These are phyloP conservation scores for Agrypnus murinus DNA, from an alignment of 2,888 invertebrate species.

Conservation along the genomic window DNA sequence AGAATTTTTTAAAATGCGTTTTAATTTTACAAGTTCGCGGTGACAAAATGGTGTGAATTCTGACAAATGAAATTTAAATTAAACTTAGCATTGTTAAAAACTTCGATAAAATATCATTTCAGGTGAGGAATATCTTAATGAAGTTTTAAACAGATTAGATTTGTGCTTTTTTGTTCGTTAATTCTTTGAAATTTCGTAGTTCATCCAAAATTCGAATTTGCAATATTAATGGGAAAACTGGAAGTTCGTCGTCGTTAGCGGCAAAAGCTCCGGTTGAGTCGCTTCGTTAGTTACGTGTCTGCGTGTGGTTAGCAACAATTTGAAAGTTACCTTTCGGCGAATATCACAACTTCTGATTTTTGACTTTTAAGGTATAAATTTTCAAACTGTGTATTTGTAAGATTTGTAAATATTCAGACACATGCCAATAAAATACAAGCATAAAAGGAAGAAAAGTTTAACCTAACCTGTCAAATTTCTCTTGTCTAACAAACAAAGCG, in stretches of 20 bases:
- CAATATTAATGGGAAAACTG: conserved; percentile 23
- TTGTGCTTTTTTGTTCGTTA: neutral
- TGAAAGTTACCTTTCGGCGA: conserved; percentile 13
- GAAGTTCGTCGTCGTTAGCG: conserved; percentile 29
- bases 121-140: no score
- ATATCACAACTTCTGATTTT: neutral
- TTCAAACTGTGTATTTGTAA: neutral
- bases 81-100: no score
- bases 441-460: neutral
- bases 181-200: conserved; percentile 12
- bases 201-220: conserved; percentile 28
- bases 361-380: neutral
- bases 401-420: neutral
- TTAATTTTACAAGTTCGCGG: no score
- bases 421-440: neutral
- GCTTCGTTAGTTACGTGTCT: conserved; percentile 34
- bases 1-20: no score
- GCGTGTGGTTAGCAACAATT: conserved; percentile 20
- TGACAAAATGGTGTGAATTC: no score
- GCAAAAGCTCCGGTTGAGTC: conserved; percentile 21
- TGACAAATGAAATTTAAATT: no score
- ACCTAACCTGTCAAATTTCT: conserved; percentile 26
- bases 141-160: no score
- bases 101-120: no score
- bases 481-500: conserved; percentile 27